phyloP scores from a whole-genome alignment of 1,140 invertebrate species.

The Bombus turneri region DNA sequence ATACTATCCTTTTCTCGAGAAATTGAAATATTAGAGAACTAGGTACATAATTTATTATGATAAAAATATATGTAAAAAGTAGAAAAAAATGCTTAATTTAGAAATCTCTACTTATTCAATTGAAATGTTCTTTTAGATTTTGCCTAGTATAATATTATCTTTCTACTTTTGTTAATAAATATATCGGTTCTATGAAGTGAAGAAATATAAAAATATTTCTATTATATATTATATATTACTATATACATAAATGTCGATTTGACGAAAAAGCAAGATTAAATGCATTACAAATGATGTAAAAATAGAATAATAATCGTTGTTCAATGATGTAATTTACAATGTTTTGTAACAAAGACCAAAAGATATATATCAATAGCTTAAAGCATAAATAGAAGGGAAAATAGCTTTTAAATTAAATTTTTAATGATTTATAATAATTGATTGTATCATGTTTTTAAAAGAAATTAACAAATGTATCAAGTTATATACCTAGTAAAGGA shows the following conservation, averaged over 20 bases:
- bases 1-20: background rate
- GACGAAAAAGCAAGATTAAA: background rate
- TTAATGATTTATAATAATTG: slow-evolving; percentile 25
- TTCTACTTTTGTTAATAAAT: slow-evolving; percentile 50
- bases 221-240: slow-evolving; percentile 3
- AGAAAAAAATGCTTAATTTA: slow-evolving; percentile 29
- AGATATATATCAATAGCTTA: slow-evolving; percentile 8
- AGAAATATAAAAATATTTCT: slow-evolving; percentile 26
- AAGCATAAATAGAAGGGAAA: slow-evolving; percentile 28
- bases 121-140: slow-evolving; percentile 39
- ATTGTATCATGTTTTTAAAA: slow-evolving; percentile 35
- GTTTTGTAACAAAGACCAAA: slow-evolving; percentile 36
- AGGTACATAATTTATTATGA: slow-evolving; percentile 27
- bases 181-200: background rate
- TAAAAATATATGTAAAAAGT: background rate
- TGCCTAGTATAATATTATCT: slow-evolving; percentile 5
- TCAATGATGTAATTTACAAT: slow-evolving; percentile 43
- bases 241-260: slow-evolving; percentile 2
- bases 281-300: background rate
- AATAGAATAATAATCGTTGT: slow-evolving; percentile 18
- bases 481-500: slow-evolving; percentile 14
- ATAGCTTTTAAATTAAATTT: slow-evolving; percentile 30
- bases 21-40: background rate
- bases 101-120: slow-evolving; percentile 23
- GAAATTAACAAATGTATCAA: slow-evolving; percentile 27